phyloP scores from a whole-genome alignment of 2,797 vertebrate genomes.

The Bradypodion ventrale region DNA sequence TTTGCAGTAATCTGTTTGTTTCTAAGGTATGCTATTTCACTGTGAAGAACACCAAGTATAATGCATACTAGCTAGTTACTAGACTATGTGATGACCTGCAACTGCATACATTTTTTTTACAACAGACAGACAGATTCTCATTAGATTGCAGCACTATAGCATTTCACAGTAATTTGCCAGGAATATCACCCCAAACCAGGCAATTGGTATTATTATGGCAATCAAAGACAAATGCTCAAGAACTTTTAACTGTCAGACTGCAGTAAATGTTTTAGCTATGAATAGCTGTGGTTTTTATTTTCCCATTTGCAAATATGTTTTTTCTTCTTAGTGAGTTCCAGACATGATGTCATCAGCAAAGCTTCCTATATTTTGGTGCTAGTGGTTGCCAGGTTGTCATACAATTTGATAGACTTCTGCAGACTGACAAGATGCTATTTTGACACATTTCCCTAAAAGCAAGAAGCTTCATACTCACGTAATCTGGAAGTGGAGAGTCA shows the following conservation, averaged over 20 bases:
- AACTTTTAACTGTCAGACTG: neutral
- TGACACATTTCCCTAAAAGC: conserved; percentile 13
- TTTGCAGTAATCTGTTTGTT: neutral
- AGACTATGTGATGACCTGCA: neutral
- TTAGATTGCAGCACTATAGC: neutral
- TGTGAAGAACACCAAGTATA: neutral
- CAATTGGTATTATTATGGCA: neutral
- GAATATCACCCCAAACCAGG: neutral
- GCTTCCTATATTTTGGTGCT: conserved; percentile 57
- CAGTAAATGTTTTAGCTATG: conserved; percentile 39
- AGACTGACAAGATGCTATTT: conserved; percentile 36
- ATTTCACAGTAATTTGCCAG: neutral
- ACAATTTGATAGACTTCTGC: conserved; percentile 40
- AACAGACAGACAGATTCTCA: neutral
- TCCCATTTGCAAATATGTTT: conserved; percentile 46
- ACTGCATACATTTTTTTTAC: neutral
- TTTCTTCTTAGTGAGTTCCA: conserved; percentile 44
- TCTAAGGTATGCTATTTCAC: neutral
- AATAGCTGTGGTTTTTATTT: conserved; percentile 51
- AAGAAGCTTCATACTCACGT: conserved; percentile 84
- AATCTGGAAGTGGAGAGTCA: conserved; percentile 89
- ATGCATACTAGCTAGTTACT: neutral
- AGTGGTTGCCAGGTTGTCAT: conserved; percentile 51
- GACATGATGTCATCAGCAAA: conserved; percentile 62
- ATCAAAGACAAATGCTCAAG: conserved; percentile 20